Evolutionary conservation across 2,113 vertebrate genomes (phyloP).

Genomic region (Alligator mississippiensis): DNA sequence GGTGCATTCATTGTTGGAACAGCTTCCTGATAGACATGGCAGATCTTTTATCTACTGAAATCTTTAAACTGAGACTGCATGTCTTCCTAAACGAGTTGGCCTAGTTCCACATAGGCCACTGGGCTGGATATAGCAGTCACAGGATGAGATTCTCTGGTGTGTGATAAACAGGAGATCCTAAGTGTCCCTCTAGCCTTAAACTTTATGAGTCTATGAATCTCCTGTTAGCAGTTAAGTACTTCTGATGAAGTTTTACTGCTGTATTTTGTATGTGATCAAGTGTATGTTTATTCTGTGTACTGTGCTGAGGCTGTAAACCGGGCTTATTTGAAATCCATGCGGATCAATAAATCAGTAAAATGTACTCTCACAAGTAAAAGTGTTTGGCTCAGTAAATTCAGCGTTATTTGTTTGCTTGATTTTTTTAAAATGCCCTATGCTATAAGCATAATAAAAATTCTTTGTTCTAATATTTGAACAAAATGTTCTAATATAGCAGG

Average conservation of each 20-base stretch:
- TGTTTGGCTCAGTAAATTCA: background rate
- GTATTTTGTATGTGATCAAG: constrained; percentile 10
- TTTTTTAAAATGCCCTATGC: background rate
- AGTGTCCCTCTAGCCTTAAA: background rate
- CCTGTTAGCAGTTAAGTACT: background rate
- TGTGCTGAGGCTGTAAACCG: background rate
- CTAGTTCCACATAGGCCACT: background rate
- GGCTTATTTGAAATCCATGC: background rate
- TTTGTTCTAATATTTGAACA: background rate
- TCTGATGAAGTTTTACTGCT: constrained; percentile 27
- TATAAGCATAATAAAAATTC: background rate
- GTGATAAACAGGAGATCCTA: background rate
- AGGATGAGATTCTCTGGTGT: background rate
- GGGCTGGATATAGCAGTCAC: background rate
- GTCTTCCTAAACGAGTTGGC: background rate
- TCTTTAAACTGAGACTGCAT: background rate
- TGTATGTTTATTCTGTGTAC: background rate
- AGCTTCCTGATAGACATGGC: background rate
- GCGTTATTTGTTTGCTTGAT: background rate
- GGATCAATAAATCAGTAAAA: background rate
- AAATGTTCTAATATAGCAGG: fast-evolving
- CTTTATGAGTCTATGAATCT: background rate
- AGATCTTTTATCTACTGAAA: background rate
- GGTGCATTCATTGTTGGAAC: background rate
- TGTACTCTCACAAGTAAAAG: background rate